Evolutionary conservation across 1,140 invertebrate species (phyloP).

Genomic region (Drosophila bocki): DNA sequence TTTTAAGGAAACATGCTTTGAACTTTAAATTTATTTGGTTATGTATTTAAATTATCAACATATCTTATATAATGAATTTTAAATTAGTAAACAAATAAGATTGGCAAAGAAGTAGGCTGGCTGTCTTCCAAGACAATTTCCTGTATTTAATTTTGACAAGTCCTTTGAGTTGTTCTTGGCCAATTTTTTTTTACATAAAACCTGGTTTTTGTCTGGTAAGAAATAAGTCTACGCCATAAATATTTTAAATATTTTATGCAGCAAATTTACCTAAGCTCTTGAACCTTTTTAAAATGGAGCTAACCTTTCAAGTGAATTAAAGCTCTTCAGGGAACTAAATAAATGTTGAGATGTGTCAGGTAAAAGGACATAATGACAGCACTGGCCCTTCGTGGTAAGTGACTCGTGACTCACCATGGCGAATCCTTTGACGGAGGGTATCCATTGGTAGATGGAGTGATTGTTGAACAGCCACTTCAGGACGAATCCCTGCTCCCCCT

Average conservation of each 20-base stretch:
- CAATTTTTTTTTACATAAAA: too few species aligned
- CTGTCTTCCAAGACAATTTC: not conserved
- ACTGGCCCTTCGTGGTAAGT: not conserved
- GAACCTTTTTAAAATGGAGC: not conserved
- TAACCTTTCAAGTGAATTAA: conserved; percentile 1
- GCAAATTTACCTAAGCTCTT: not conserved
- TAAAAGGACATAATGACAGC: conserved; percentile 8
- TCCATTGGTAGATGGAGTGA: conserved; percentile 85
- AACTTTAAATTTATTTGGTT: not conserved
- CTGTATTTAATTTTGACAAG: too few species aligned
- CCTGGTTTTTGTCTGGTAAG: too few species aligned
- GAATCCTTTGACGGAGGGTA: conserved; percentile 83
- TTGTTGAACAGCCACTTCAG: conserved; percentile 85
- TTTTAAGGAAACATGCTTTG: not conserved
- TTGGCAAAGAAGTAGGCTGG: not conserved
- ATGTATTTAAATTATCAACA: too few species aligned
- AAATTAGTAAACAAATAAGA: not conserved
- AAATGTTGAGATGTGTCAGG: conserved; percentile 2
- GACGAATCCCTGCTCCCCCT: conserved; percentile 81
- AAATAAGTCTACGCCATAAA: not conserved
- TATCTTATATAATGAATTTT: too few species aligned
- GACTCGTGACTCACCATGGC: conserved; percentile 79
- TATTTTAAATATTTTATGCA: too few species aligned
- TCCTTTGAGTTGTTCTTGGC: too few species aligned
- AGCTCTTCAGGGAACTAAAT: not conserved